Evolutionary conservation across 2,888 invertebrate genomes (phyloP).

Genomic region (Geotrupes spiniger): DNA sequence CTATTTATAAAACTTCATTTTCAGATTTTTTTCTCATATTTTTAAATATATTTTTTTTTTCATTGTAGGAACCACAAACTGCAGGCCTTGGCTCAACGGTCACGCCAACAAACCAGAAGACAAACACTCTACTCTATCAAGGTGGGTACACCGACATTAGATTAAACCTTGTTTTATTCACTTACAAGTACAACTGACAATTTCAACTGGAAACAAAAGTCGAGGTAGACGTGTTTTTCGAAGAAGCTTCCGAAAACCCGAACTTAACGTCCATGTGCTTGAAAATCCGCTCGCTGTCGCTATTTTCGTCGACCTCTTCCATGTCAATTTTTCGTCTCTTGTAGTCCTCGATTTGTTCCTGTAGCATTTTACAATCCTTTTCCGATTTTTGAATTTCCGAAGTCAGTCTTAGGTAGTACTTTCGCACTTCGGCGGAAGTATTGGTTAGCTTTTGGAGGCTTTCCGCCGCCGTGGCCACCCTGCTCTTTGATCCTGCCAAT

Average conservation of each 20-base stretch:
- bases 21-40: background rate
- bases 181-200: too few species aligned
- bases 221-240: too few species aligned
- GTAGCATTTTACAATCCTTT: constrained; percentile 37
- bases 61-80: constrained; percentile 48
- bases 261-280: too few species aligned
- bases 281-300: too few species aligned
- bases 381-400: constrained; percentile 36
- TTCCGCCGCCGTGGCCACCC: constrained; percentile 34
- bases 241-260: too few species aligned
- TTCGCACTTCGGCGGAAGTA: constrained; percentile 37
- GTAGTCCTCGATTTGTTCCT: constrained; percentile 41
- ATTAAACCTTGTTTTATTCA: too few species aligned
- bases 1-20: too few species aligned
- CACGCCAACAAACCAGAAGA: constrained; percentile 54
- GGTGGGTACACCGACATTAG: constrained; percentile 39
- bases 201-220: background rate
- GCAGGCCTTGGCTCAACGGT: constrained; percentile 52
- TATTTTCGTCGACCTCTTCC: constrained; percentile 26
- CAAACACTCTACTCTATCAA: constrained; percentile 55
- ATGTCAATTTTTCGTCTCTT: constrained; percentile 34
- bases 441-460: constrained; percentile 38
- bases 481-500: constrained; percentile 35
- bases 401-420: constrained; percentile 39
- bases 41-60: constrained; percentile 4